Base-by-base conservation (phyloP, 2,113 vertebrate genomes). In the Toxostoma redivivum region DNA sequence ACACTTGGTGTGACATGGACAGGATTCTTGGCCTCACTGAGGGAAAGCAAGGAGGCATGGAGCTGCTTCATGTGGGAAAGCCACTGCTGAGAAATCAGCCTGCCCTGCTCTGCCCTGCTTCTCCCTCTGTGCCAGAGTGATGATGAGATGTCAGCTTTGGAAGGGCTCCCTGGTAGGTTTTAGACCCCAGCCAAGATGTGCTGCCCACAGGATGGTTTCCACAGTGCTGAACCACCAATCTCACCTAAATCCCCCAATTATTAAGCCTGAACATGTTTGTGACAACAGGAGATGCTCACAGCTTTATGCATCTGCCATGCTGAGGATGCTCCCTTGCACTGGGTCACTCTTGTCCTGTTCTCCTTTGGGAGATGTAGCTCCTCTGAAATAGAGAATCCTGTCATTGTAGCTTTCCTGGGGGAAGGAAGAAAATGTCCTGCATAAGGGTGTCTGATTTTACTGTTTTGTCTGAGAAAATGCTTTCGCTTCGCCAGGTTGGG, bases 121-220 rank as follows among this genome's bases (percentile, higher is more conserved):
- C 79, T 67, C 50, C 25, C n/a, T 81, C 58, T 24, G 33, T 5
- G 3, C 40, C 0, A 0, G 11, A 70, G n/a, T 27, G 1, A 1
- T 9, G 53, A 27, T 0, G 2, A 21, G 90, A 12, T 18, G 9
- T 22, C 1, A 0, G 42, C 57, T 76, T 42, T 38, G 33, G n/a
- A 77, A 2, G 3, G n/a, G 56, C 30, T 57, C 1, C 3, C 37
- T 51, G n/a, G 13, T 12, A 7, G 40, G 65, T 66, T 51, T n/a
- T 60, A 48, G 70, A 38, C 8, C 8, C 31, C 66, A 70, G 23
- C 17, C 0, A 2, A 64, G 19, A 27, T 0, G 0, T n/a, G 38
- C 61, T 78, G 65, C 51, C 24, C 24, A 6, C 42, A 53, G 25
- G 48, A 45, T 33, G 30, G 6, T 28, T 78, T 56, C 1, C 1